A percentile compares a stretch with the other conserved stretches of the same genome.
phyloP scores from a whole-genome alignment of 2,113 vertebrate species.

The Struthio camelus region DNA sequence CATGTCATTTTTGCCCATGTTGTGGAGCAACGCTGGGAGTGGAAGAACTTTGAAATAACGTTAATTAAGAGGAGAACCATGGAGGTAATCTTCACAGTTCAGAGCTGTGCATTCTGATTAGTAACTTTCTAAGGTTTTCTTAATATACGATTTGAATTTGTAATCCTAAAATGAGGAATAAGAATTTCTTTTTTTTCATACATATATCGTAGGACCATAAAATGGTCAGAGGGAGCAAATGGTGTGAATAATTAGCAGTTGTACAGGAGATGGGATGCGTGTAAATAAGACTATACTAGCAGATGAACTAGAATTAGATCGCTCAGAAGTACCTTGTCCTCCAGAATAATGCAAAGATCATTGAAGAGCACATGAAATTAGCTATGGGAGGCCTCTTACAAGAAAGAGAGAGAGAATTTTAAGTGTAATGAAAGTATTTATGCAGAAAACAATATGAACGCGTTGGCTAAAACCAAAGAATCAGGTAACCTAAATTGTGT shows the following conservation, averaged over 20 bases:
- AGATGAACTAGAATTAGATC: not conserved
- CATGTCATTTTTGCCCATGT: conserved; percentile 96
- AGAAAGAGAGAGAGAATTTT: not conserved
- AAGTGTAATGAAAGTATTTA: not conserved
- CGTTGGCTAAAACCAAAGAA: not conserved
- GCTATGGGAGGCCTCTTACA: not conserved
- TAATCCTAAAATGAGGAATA: not conserved
- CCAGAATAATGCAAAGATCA: not conserved
- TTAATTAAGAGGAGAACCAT: conserved; percentile 93
- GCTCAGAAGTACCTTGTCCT: not conserved
- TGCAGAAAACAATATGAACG: not conserved
- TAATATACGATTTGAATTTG: not conserved
- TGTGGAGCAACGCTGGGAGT: conserved; percentile 94
- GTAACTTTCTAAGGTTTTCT: not conserved
- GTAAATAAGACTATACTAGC: not conserved
- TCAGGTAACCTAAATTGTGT: not conserved
- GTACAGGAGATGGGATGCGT: not conserved
- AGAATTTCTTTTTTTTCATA: not conserved
- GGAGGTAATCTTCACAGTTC: conserved; percentile 80
- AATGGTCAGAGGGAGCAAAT: not conserved
- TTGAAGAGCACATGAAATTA: not conserved
- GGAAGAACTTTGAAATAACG: conserved; percentile 91
- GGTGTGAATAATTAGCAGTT: not conserved
- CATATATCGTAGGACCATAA: not conserved
- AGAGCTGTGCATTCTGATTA: not conserved